Conservation (phyloP, 2,113 vertebrate genomes). For the Apus apus region DNA sequence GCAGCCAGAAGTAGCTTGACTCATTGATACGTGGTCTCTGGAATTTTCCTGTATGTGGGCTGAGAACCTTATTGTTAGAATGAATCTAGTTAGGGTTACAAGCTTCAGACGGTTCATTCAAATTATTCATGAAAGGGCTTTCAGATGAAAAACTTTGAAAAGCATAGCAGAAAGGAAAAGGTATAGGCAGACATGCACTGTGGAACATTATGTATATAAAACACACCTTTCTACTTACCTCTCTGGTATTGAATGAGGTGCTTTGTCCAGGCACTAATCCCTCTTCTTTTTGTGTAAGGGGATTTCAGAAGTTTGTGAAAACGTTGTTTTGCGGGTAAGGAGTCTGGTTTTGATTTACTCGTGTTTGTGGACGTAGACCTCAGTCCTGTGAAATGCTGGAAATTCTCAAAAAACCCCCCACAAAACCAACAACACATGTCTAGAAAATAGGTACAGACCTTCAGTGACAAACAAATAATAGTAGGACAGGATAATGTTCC, state of each 20-base stretch:
- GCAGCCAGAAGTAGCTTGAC: conserved; percentile 34
- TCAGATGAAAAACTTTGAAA: background rate
- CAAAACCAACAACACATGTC: background rate
- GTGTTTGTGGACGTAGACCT: background rate
- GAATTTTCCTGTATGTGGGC: conserved; percentile 62
- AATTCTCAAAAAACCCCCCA: background rate
- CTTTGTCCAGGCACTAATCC: background rate
- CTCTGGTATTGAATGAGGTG: background rate
- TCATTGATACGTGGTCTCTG: conserved; percentile 20
- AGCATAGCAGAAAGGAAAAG: background rate
- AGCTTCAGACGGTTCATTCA: conserved; percentile 44
- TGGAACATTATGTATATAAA: background rate
- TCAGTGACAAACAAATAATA: background rate
- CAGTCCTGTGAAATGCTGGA: background rate
- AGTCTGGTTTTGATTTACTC: background rate
- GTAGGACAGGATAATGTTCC: background rate
- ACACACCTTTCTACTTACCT: background rate
- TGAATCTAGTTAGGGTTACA: conserved; percentile 10
- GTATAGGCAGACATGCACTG: background rate
- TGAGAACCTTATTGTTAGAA: conserved; percentile 59
- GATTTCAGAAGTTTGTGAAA: background rate
- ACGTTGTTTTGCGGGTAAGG: background rate
- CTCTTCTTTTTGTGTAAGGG: background rate
- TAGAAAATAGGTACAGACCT: background rate
- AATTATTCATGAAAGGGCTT: conserved; percentile 39